Evolutionary conservation across 2,888 invertebrate genomes (phyloP), one percentile per base, ranked within the genome.

Genomic region (Calephelis perditalis): DNA sequence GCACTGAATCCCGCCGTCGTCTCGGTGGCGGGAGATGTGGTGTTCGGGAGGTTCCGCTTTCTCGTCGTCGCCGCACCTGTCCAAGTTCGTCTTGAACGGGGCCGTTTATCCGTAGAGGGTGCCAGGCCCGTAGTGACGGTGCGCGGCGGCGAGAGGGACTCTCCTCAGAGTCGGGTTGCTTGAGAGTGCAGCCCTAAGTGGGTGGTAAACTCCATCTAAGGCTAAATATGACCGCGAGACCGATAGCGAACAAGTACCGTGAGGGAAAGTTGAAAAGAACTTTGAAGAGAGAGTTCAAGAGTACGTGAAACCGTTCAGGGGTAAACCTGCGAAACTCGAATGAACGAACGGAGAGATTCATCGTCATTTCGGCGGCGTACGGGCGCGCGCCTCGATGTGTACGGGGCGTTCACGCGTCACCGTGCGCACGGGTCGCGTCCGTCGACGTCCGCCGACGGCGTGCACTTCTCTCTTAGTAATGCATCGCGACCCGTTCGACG

Each of bases 181-280:
- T 92, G 92, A 85, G 87, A 92, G 83, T 92, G 92, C 91, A 92
- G 88, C 91, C 84, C 87, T 79, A 92, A 92, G 85, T 73, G 82
- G 92, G 92, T 90, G 92, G 92, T 93, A 92, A 92, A 91, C 81
- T 86, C 84, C 85, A 83, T 86, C 85, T 84, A 86, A 87, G 81
- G 82, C 87, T 87, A 92, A 93, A 93, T 93, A 92, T 86, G 71
- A 82, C 83, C 89, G 86, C 85, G 92, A 92, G 92, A 91, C 92
- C 92, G 92, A 93, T 93, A 93, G 92, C 91, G 86, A 89, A 87
- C 85, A 92, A 92, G 92, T 92, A 92, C 92, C 92, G 92, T 92
- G 92, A 93, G 92, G 92, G 92, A 94, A 93, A 94, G 93, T 86
- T 93, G 92, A 91, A 92, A 92, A 93, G 92, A 88, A 93, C 92